Evolutionary conservation across 1,140 invertebrate genomes (phyloP), one percentile per base, ranked within the genome.

Genomic region (Pachypeltis micranthus): DNA sequence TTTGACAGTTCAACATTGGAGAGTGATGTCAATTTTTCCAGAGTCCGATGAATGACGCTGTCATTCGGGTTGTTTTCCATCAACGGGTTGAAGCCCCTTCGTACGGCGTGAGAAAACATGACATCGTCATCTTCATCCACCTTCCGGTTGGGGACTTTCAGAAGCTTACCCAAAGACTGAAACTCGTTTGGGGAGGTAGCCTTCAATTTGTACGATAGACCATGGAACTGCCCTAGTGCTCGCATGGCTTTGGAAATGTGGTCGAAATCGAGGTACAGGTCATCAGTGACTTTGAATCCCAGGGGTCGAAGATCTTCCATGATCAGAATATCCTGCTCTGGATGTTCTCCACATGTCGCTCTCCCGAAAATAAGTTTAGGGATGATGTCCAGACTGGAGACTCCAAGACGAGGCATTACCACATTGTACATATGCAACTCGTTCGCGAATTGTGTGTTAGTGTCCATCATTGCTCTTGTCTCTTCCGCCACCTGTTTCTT

Each of bases 91-190:
- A 24, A 7, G 19, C 54, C 26, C 25, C 26, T 14, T 4, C 2
- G 21, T 2, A 24, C 16, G 2, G 19, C 21, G 16, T 16, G 3
- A 26, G 2, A 24, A 23, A 26, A 23, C 16, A 2, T 24, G 19
- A 16, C 26, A 1, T 19, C 26, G 2, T 3, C 7, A 7, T 56
- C 54, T 56, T 25, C 16, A 25, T 23, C 19, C 19, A 25, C 2
- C 16, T 24, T 19, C 26, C 26, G 21, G 16, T 56, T 23, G 68
- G 68, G 19, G 26, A 16, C 12, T 10, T 26, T 16, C 3, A 56
- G 23, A 7, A 2, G 21, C 21, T 54, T 51, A 39, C 19, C 59
- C 10, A 29, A n/a, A 16, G 0, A 0, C 74, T 31, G 4, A 54
- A 54, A 7, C 19, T 56, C 54, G 16, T 23, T 23, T 24, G 21